These are phyloP conservation scores for Netelia virgata DNA, from an alignment of 2,888 invertebrate species.

Conservation along the genomic window DNA sequence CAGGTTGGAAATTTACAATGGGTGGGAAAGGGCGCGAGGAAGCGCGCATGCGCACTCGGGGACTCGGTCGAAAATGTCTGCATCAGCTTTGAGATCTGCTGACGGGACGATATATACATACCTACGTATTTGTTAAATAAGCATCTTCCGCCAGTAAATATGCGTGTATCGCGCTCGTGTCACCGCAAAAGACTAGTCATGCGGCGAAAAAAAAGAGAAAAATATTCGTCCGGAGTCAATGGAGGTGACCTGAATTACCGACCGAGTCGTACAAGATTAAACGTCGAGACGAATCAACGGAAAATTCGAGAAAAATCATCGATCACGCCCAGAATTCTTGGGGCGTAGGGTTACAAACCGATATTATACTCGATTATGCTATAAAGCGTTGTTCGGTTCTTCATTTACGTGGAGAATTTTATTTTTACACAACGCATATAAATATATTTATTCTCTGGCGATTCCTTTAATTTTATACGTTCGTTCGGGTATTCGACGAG, in stretches of 20 bases:
- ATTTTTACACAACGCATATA: neutral
- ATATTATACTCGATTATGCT: neutral
- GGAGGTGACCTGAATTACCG: neutral
- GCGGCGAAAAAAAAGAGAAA: constrained; percentile 2
- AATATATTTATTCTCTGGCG: neutral
- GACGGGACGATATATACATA: constrained; percentile 37
- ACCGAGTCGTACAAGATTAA: neutral
- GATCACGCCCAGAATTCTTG: neutral
- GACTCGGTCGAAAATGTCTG: constrained; percentile 67
- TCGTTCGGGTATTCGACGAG: neutral
- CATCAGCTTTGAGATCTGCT: constrained; percentile 61
- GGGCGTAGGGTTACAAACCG: neutral
- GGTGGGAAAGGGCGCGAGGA: constrained; percentile 49
- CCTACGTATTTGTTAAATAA: constrained; percentile 5
- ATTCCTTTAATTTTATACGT: constrained; percentile 46
- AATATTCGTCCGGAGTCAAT: neutral
- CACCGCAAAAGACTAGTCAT: constrained; percentile 12
- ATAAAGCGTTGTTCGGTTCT: neutral
- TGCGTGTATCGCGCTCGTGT: constrained; percentile 28
- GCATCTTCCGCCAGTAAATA: neutral
- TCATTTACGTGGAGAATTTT: neutral
- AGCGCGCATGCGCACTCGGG: constrained; percentile 3
- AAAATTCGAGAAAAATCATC: neutral
- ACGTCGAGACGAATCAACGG: neutral
- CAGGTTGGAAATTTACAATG: constrained; percentile 78